Evolutionary conservation across 2,888 invertebrate species (phyloP).

Genomic region (Himalopsyche japonica): DNA sequence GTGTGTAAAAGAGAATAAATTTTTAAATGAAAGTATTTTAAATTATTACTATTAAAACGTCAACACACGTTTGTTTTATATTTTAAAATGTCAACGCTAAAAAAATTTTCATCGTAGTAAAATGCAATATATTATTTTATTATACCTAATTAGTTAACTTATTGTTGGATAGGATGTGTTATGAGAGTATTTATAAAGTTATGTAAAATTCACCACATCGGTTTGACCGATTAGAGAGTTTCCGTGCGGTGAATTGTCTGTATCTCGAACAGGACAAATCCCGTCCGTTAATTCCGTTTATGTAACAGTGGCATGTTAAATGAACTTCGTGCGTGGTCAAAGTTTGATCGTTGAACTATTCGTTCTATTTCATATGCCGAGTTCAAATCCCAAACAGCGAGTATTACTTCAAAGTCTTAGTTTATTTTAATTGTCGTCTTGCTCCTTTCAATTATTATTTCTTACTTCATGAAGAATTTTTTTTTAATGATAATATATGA

Average conservation of each 20-base stretch:
- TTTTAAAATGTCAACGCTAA: no score
- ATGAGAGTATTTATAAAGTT: no score
- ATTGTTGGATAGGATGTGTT: no score
- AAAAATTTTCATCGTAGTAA: no score
- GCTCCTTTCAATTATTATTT: neutral
- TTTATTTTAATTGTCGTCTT: neutral
- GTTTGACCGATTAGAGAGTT: neutral
- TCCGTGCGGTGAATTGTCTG: neutral
- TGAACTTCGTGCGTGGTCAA: conserved; percentile 26
- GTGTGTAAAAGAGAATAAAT: no score
- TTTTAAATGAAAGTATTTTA: no score
- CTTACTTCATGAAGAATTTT: neutral
- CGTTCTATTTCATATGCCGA: neutral
- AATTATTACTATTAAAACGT: no score
- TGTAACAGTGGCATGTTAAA: conserved; percentile 19
- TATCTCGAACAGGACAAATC: neutral
- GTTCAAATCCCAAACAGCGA: neutral
- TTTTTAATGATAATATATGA: no score
- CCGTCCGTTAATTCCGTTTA: conserved; percentile 19
- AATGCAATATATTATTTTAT: no score
- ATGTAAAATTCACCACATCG: no score
- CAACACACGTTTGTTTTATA: no score
- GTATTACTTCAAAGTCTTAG: neutral
- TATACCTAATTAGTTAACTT: no score
- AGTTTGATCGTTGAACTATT: conserved; percentile 7